phyloP scores from a whole-genome alignment of 2,113 vertebrate genomes.

The Hystrix cristata region DNA sequence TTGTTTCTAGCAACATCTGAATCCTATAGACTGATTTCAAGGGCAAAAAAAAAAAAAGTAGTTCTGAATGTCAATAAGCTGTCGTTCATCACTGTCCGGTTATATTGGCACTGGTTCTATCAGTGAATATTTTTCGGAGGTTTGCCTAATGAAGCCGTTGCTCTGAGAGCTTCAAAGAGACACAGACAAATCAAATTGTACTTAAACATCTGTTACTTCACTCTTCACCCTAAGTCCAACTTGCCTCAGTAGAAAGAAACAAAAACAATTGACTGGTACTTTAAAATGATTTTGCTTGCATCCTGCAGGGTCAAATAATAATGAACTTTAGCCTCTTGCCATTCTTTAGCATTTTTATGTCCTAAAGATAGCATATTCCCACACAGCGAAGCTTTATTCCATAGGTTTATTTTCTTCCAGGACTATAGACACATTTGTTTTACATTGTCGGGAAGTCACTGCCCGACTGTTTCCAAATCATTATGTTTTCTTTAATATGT shows the following conservation, averaged over 20 bases:
- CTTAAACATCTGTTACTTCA: constrained; percentile 28
- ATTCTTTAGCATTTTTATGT: not conserved
- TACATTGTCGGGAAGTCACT: not conserved
- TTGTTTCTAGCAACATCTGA: not conserved
- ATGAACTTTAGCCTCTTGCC: constrained; percentile 44
- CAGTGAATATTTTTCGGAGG: not conserved
- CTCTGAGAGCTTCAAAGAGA: constrained; percentile 47
- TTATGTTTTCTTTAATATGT: constrained; percentile 43
- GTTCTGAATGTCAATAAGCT: not conserved
- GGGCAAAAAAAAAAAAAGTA: not conserved
- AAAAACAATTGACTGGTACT: constrained; percentile 1
- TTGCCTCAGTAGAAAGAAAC: constrained; percentile 53
- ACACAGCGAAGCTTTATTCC: not conserved
- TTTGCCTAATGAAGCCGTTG: not conserved
- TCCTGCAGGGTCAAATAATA: constrained; percentile 7
- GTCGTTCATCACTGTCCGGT: not conserved
- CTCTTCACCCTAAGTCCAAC: not conserved
- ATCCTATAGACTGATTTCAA: not conserved
- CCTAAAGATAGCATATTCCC: not conserved
- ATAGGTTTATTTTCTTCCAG: not conserved
- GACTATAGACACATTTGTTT: not conserved
- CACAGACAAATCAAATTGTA: constrained; percentile 44
- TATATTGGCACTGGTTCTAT: not conserved
- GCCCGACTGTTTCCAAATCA: constrained; percentile 43
- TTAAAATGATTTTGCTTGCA: constrained; percentile 52